These are phyloP conservation scores for Danio aesculapii DNA, from an alignment of 2,797 vertebrate species.

Conservation along the genomic window DNA sequence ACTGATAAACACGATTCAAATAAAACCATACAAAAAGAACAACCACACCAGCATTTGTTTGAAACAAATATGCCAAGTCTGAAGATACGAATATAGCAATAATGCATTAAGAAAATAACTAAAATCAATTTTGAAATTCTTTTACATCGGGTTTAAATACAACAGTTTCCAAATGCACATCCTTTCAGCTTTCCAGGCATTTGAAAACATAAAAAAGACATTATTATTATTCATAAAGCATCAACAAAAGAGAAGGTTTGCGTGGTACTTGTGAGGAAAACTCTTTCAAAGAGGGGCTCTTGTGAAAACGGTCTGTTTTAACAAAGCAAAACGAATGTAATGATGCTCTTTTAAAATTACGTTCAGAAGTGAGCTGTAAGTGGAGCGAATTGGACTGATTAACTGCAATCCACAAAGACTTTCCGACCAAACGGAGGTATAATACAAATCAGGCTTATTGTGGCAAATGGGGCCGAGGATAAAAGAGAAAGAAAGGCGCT, in stretches of 20 bases:
- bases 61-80: too few relatives aligned
- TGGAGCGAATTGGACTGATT: slow-evolving; percentile 29
- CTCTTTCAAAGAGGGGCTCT: not conserved
- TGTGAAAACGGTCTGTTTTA: not conserved
- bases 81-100: too few relatives aligned
- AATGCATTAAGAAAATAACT: too few relatives aligned
- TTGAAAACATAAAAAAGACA: not conserved
- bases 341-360: slow-evolving; percentile 8
- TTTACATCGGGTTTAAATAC: not conserved
- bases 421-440: slow-evolving; percentile 26
- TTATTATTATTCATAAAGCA: slow-evolving; percentile 2
- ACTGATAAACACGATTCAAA: too few relatives aligned
- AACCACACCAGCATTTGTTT: too few relatives aligned
- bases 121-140: too few relatives aligned
- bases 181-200: not conserved
- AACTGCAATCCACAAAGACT: slow-evolving; percentile 41
- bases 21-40: too few relatives aligned
- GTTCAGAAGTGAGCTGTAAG: slow-evolving; percentile 17
- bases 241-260: not conserved
- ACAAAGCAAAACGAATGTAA: not conserved
- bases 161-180: not conserved
- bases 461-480: slow-evolving; percentile 49
- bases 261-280: not conserved
- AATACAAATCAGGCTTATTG: slow-evolving; percentile 47
- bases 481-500: slow-evolving; percentile 32